Conservation (phyloP, 2,113 vertebrate species). For the Heteronetta atricapilla region DNA sequence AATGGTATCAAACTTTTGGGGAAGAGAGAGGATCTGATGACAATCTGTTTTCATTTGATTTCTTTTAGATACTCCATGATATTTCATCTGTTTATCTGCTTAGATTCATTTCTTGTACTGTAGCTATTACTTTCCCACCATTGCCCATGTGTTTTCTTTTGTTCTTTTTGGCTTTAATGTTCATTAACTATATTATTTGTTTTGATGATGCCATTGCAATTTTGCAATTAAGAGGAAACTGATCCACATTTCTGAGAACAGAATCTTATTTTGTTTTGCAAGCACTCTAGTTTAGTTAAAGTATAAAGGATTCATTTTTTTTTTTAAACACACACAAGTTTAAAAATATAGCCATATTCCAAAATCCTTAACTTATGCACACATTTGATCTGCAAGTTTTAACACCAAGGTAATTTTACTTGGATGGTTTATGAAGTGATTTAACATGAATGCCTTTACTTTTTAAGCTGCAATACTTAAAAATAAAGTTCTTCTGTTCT, state of each 20-base stretch:
- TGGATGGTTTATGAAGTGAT: not conserved
- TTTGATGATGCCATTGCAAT: conserved; percentile 50
- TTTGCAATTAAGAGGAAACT: conserved; percentile 35
- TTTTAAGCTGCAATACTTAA: conserved; percentile 27
- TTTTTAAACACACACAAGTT: not conserved
- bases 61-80: conserved; percentile 68
- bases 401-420: conserved; percentile 14
- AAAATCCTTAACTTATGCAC: not conserved
- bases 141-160: conserved; percentile 49
- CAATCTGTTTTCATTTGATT: conserved; percentile 76
- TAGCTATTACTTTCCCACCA: conserved; percentile 10
- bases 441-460: not conserved
- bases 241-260: not conserved
- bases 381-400: conserved; percentile 15
- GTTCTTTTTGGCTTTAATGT: conserved; percentile 42
- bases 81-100: conserved; percentile 57
- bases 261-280: not conserved
- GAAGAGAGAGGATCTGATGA: conserved; percentile 70
- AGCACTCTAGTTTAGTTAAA: not conserved
- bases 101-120: conserved; percentile 44
- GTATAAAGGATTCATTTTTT: not conserved
- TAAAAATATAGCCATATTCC: not conserved
- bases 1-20: conserved; percentile 76
- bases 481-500: conserved; percentile 34
- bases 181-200: conserved; percentile 45